These are phyloP conservation scores for Eumacrocentrus americanus DNA, from an alignment of 2,888 invertebrate species.

Conservation along the genomic window DNA sequence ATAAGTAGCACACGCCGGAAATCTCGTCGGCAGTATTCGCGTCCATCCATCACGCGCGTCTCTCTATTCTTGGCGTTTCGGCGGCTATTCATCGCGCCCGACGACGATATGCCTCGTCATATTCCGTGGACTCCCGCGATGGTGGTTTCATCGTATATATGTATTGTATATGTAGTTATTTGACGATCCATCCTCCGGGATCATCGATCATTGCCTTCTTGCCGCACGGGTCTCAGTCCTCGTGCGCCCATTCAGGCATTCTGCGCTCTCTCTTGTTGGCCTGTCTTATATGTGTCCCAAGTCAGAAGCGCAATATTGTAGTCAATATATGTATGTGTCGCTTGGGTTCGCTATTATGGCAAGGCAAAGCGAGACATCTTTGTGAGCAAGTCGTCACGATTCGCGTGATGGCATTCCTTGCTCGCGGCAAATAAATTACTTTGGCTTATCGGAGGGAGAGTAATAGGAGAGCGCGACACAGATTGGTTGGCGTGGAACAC, in stretches of 20 bases:
- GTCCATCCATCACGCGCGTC: conserved; percentile 43
- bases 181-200: conserved; percentile 44
- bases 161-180: background rate
- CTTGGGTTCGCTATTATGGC: conserved; percentile 10
- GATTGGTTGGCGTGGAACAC: conserved; percentile 60
- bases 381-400: conserved; percentile 33
- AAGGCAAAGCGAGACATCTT: conserved; percentile 18
- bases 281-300: background rate
- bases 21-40: conserved; percentile 34
- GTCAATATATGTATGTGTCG: conserved; percentile 16
- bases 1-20: conserved; percentile 9
- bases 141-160: conserved; percentile 1
- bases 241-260: background rate
- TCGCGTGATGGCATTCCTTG: conserved; percentile 60
- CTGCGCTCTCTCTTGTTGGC: conserved; percentile 1
- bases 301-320: conserved; percentile 4
- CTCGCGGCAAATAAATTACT: conserved; percentile 60
- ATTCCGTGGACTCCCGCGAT: conserved; percentile 25
- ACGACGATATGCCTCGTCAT: conserved; percentile 28
- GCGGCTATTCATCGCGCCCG: conserved; percentile 27
- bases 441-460: conserved; percentile 55
- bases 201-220: conserved; percentile 45
- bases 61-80: conserved; percentile 30
- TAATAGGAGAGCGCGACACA: conserved; percentile 61
- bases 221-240: conserved; percentile 5